These are phyloP conservation scores for Rhyacichthys aspro DNA, from an alignment of 2,797 vertebrate genomes.

Conservation along the genomic window DNA sequence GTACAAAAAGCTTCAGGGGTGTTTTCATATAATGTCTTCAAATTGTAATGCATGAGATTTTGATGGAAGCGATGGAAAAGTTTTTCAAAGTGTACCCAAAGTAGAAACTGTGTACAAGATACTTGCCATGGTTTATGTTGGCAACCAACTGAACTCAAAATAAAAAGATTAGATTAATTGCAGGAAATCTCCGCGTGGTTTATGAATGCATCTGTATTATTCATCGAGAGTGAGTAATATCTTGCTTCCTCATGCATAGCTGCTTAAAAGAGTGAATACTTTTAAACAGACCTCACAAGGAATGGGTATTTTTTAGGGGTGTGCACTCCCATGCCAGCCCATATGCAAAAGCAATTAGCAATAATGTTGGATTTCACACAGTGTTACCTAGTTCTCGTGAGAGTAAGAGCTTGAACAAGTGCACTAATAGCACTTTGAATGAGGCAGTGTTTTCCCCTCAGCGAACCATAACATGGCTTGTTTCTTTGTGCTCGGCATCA, in stretches of 20 bases:
- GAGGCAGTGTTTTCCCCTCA: constrained; percentile 50
- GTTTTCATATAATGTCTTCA: constrained; percentile 51
- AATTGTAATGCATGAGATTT: constrained; percentile 46
- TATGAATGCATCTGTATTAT: constrained; percentile 69
- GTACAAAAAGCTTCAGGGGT: constrained; percentile 37
- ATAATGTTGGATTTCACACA: constrained; percentile 73
- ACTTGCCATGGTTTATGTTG: constrained; percentile 61
- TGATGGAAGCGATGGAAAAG: constrained; percentile 53
- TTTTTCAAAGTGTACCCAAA: constrained; percentile 43
- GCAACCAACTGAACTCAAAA: constrained; percentile 59
- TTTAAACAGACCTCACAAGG: constrained; percentile 70
- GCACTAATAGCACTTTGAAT: constrained; percentile 67
- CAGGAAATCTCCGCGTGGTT: constrained; percentile 78
- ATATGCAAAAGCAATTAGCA: constrained; percentile 72
- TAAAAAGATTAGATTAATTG: constrained; percentile 77
- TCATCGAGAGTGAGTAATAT: constrained; percentile 64
- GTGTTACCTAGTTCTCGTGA: constrained; percentile 63
- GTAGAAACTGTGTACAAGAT: constrained; percentile 54
- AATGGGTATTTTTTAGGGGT: constrained; percentile 51
- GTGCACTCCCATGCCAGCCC: constrained; percentile 59
- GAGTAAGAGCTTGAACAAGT: constrained; percentile 75
- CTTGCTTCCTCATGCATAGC: constrained; percentile 71
- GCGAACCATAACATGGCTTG: constrained; percentile 63
- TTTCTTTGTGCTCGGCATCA: constrained; percentile 70
- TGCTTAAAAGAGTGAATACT: constrained; percentile 75